Conservation (phyloP, 2,888 invertebrate species). For the Amblyjoppa fuscipennis region DNA sequence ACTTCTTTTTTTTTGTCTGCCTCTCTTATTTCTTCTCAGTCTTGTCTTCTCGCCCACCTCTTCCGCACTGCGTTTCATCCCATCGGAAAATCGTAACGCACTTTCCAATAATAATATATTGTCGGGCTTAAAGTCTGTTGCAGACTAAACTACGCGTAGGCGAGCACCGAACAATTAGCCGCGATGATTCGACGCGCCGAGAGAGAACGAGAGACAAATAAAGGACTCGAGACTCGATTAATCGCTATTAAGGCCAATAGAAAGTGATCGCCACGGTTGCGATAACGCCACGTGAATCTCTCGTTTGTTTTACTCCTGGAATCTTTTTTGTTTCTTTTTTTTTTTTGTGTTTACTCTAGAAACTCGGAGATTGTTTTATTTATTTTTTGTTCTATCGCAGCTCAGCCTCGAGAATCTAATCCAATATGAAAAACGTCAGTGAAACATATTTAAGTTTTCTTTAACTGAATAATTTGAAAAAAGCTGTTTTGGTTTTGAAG, state of each 20-base stretch:
- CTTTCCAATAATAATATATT: constrained; percentile 54
- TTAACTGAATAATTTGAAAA: neutral
- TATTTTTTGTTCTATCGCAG: neutral
- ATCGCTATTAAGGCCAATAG: constrained; percentile 61
- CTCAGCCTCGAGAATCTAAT: too few relatives aligned
- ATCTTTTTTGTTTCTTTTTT: neutral
- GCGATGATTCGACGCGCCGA: constrained; percentile 34
- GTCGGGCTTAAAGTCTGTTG: neutral
- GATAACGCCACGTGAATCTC: constrained; percentile 36
- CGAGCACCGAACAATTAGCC: constrained; percentile 55
- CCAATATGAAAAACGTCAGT: too few relatives aligned
- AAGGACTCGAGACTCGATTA: constrained; percentile 44
- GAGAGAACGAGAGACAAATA: neutral
- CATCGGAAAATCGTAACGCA: constrained; percentile 41
- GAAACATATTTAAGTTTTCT: neutral
- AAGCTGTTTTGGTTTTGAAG: neutral
- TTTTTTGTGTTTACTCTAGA: neutral
- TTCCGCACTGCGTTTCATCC: constrained; percentile 22
- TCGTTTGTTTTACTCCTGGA: neutral
- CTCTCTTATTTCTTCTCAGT: neutral
- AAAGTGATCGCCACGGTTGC: constrained; percentile 51
- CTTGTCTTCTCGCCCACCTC: constrained; percentile 4
- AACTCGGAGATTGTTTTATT: neutral
- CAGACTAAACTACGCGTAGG: constrained; percentile 46
- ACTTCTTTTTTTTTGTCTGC: neutral